Evolutionary conservation across 2,888 invertebrate species (phyloP).

Genomic region (Philopedon plagiatum): DNA sequence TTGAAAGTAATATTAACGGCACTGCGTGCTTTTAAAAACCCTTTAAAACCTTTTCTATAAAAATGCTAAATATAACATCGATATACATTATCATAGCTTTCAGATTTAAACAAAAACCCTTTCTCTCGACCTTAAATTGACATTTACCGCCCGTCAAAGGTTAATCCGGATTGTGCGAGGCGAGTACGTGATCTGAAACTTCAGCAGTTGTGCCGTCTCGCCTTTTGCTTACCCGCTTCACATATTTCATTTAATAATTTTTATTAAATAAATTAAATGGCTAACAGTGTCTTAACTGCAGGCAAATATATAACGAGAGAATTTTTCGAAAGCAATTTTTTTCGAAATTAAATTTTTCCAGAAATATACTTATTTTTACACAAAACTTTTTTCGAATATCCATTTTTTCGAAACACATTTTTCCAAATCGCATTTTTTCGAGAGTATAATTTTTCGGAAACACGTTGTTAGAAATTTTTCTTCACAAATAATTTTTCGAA

Average conservation of each 20-base stretch:
- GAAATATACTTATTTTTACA: too few relatives aligned
- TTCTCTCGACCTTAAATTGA: constrained; percentile 59
- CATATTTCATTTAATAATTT: background rate
- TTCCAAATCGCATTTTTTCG: too few relatives aligned
- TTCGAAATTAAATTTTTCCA: too few relatives aligned
- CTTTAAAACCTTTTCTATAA: constrained; percentile 29
- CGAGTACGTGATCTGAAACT: constrained; percentile 67
- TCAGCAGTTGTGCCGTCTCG: constrained; percentile 60
- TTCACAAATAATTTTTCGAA: too few relatives aligned
- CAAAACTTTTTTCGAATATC: too few relatives aligned
- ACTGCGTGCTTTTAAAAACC: background rate
- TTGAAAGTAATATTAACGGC: too few relatives aligned
- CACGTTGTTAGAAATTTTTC: too few relatives aligned
- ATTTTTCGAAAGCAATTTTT: too few relatives aligned
- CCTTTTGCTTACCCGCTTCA: constrained; percentile 42
- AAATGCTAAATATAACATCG: constrained; percentile 40
- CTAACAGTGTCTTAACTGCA: background rate
- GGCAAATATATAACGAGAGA: too few relatives aligned
- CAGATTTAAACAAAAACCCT: constrained; percentile 41
- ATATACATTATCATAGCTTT: constrained; percentile 30
- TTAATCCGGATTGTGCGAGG: constrained; percentile 62
- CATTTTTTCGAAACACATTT: too few relatives aligned
- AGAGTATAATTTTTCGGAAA: too few relatives aligned
- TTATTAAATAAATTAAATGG: background rate
- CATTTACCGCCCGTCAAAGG: constrained; percentile 65